Conservation (phyloP, 2,888 invertebrate species). For the Aethes cnicana region DNA sequence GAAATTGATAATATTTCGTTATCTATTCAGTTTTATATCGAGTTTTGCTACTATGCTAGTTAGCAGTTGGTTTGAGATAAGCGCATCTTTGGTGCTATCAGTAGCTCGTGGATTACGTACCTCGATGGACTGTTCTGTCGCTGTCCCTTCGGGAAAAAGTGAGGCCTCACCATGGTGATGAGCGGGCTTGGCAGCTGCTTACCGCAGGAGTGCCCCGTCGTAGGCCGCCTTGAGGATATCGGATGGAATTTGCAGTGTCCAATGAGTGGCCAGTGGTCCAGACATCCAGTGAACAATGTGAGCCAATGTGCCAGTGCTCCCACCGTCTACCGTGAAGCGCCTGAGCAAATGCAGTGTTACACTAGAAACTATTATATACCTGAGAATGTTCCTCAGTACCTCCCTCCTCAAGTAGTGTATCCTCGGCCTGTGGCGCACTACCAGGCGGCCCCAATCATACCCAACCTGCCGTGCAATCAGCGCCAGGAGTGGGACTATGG, state of each 20-base stretch:
- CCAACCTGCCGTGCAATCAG: slow-evolving; percentile 75
- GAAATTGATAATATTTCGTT: slow-evolving; percentile 45
- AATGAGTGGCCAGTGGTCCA: slow-evolving; percentile 57
- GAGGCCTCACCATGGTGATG: slow-evolving; percentile 60
- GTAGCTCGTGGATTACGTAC: slow-evolving; percentile 70
- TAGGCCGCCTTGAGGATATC: slow-evolving; percentile 52
- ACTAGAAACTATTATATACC: slow-evolving; percentile 45
- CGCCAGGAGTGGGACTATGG: slow-evolving; percentile 83
- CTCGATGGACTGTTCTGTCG: slow-evolving; percentile 67
- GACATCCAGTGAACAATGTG: slow-evolving; percentile 46
- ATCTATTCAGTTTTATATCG: slow-evolving; percentile 68
- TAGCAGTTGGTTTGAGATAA: slow-evolving; percentile 63
- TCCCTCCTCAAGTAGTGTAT: slow-evolving; percentile 43
- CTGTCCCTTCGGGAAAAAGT: slow-evolving; percentile 33
- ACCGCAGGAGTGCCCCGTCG: slow-evolving; percentile 55
- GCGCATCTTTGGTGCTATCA: slow-evolving; percentile 73
- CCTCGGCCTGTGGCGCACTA: slow-evolving; percentile 44
- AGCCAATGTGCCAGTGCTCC: slow-evolving; percentile 50
- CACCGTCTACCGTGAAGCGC: slow-evolving; percentile 41
- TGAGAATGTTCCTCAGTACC: slow-evolving; percentile 48
- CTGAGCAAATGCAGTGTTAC: slow-evolving; percentile 54
- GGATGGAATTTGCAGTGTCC: slow-evolving; percentile 66
- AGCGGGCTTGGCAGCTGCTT: slow-evolving; percentile 47
- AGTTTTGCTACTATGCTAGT: slow-evolving; percentile 69
- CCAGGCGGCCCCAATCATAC: slow-evolving; percentile 46